These are phyloP conservation scores for Lepeophtheirus nordmannii DNA, from an alignment of 2,888 invertebrate species.

Conservation along the genomic window DNA sequence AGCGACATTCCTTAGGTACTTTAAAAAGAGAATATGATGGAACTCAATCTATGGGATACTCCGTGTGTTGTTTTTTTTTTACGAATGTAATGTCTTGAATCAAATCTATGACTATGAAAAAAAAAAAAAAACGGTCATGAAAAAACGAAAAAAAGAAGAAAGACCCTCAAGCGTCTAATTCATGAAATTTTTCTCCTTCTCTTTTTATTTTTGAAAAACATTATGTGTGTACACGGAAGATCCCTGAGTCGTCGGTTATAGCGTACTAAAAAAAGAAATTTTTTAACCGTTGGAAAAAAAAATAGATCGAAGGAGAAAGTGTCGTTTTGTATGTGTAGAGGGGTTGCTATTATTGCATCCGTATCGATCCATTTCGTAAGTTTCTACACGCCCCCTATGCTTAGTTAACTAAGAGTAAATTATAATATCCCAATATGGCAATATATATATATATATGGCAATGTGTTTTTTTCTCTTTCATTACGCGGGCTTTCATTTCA, in stretches of 20 bases:
- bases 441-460: too few species aligned
- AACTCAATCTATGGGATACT: neutral
- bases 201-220: neutral
- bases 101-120: neutral
- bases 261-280: neutral
- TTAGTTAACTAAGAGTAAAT: too few species aligned
- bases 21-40: neutral
- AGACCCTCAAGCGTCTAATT: conserved; percentile 3
- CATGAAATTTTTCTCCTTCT: neutral
- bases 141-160: neutral
- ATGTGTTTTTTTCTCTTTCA: neutral
- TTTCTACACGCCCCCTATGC: too few species aligned
- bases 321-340: neutral
- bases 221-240: neutral
- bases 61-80: neutral
- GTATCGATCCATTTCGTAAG: neutral
- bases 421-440: too few species aligned
- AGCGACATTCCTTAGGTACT: neutral
- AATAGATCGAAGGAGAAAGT: neutral
- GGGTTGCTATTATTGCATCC: neutral
- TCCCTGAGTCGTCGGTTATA: neutral
- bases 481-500: conserved; percentile 1
- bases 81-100: neutral
- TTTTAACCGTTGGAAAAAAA: conserved; percentile 3
- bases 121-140: conserved; percentile 5